Evolutionary conservation across 2,888 invertebrate species (phyloP).

Genomic region (Bhutanitis thaidina): DNA sequence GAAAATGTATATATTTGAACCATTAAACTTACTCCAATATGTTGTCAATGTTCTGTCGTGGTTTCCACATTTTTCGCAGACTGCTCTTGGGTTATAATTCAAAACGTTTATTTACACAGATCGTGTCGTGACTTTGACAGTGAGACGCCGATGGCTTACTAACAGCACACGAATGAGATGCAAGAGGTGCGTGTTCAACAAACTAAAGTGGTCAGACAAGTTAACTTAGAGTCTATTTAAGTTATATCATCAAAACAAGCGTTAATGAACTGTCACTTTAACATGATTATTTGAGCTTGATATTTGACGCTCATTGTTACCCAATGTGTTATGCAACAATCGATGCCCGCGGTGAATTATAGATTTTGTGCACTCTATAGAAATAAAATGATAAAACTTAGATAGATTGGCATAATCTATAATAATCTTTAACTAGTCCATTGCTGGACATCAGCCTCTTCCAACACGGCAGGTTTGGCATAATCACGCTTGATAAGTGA

Average conservation of each 20-base stretch:
- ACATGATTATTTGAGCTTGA: too few species aligned
- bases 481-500: too few species aligned
- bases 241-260: not conserved
- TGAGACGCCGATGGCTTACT: constrained; percentile 10
- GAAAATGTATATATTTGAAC: too few species aligned
- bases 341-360: too few species aligned
- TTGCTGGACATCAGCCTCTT: too few species aligned
- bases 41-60: constrained; percentile 17
- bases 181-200: not conserved
- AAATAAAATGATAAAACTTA: too few species aligned
- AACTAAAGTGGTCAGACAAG: constrained; percentile 11
- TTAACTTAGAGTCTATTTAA: constrained; percentile 6
- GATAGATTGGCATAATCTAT: too few species aligned
- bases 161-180: not conserved
- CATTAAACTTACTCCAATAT: constrained; percentile 24
- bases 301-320: not conserved
- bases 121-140: constrained; percentile 6
- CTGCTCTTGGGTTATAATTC: constrained; percentile 7
- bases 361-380: too few species aligned
- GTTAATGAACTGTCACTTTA: too few species aligned
- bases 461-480: too few species aligned
- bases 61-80: constrained; percentile 23
- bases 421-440: too few species aligned
- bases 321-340: not conserved
- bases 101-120: constrained; percentile 3